Conservation (phyloP, 2,797 vertebrate genomes). For the Leuciscus waleckii region DNA sequence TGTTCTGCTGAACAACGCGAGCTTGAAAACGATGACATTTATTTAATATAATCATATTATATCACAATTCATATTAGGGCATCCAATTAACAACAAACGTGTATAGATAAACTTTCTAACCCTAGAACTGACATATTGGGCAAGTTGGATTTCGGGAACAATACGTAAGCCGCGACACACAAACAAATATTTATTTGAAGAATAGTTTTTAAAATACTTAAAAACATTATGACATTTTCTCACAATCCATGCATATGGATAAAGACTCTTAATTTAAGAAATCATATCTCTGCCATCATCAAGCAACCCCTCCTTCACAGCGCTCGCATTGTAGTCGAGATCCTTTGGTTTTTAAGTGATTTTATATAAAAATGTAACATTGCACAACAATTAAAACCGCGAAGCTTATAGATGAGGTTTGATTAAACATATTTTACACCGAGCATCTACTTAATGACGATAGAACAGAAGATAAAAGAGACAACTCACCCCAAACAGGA, state of each 20-base stretch:
- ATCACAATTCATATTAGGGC: background rate
- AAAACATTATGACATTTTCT: background rate
- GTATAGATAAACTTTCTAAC: background rate
- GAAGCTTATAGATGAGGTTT: background rate
- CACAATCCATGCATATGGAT: background rate
- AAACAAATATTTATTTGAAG: background rate
- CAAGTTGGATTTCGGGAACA: background rate
- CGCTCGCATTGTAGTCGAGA: conserved; percentile 31
- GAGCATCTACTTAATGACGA: conserved; percentile 7
- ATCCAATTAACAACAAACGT: background rate
- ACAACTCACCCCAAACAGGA: conserved; percentile 32
- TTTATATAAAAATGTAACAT: background rate
- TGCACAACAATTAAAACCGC: background rate
- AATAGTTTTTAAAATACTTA: conserved; percentile 11
- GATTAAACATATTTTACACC: background rate
- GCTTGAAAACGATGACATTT: no score
- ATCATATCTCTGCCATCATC: background rate
- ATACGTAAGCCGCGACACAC: background rate
- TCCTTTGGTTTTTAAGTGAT: background rate
- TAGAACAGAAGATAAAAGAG: conserved; percentile 22
- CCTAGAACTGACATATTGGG: background rate
- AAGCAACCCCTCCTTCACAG: conserved; percentile 25
- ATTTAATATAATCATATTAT: background rate
- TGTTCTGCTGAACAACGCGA: background rate
- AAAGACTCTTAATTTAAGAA: background rate